Base-by-base conservation (phyloP, 2,888 invertebrate species). In the Catocala nupta region DNA sequence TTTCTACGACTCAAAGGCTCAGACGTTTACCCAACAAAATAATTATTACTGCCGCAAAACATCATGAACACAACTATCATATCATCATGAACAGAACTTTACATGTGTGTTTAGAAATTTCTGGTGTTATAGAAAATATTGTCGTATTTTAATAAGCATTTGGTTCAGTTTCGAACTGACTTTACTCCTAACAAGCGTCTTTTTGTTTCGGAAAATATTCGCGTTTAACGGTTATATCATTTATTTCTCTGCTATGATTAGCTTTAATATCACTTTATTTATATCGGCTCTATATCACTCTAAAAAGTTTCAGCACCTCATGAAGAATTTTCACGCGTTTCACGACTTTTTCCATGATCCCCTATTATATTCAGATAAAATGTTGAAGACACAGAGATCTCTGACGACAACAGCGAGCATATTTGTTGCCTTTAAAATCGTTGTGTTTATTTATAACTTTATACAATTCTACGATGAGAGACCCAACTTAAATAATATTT, bases 81-180 rank as follows among this genome's bases (percentile, higher is more conserved):
- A 67, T 53, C n/a, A n/a, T n/a, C n/a, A n/a, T n/a, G n/a, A n/a
- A n/a, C n/a, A n/a, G 72, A 81, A 77, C 58, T 5, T 70, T 5
- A 57, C 74, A 1, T 61, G 77, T 5, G 56, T 83, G 0, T 79
- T 78, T 48, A 73, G 80, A 67, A 84, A 83, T 58, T 73, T 75
- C 60, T 36, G 13, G 0, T 45, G 10, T 12, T 70, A 59, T 2
- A 70, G 51, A 45, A 78, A 48, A 53, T 34, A 45, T 48, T 44
- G 43, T 9, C 73, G 62, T 34, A 52, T 67, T 44, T 47, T 71
- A 44, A 55, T 65, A 12, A 12, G 51, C 5, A 4, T 55, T 5
- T 74, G 67, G 58, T 54, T 70, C 7, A 7, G 59, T 1, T 9
- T 61, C 9, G 76, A 69, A 63, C 25, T 64, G 33, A 13, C 25